A percentile compares a stretch with the other conserved stretches of the same genome.
These are phyloP conservation scores for Clarias gariepinus DNA, from an alignment of 2,113 vertebrate species.

Conservation along the genomic window DNA sequence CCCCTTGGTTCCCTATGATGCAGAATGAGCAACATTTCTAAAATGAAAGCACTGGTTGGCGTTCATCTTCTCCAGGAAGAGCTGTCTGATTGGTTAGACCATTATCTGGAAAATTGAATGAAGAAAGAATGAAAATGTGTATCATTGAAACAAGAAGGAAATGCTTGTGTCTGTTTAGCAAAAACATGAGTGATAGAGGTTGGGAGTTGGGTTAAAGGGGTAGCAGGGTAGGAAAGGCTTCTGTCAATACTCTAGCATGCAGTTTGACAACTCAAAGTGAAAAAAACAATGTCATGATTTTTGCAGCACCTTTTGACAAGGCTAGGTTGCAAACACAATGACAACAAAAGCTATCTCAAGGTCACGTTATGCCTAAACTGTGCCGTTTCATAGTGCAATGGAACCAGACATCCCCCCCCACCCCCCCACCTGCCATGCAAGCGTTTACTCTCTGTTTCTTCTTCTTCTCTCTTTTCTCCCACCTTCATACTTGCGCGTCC, in stretches of 20 bases:
- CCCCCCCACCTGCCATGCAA: conserved; percentile 67
- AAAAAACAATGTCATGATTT: conserved; percentile 79
- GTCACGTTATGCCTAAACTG: conserved; percentile 76
- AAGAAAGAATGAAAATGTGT: conserved; percentile 60
- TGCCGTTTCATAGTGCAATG: conserved; percentile 68
- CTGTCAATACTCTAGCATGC: conserved; percentile 77
- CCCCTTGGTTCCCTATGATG: neutral
- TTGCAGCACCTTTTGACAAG: conserved; percentile 56
- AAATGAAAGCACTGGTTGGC: neutral
- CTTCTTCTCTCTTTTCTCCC: conserved; percentile 63
- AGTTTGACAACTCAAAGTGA: conserved; percentile 81
- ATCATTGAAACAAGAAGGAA: conserved; percentile 43
- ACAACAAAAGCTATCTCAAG: conserved; percentile 76
- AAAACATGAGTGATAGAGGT: neutral
- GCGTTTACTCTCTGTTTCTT: conserved; percentile 57
- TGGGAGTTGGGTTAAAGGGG: conserved; percentile 14
- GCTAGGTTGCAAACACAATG: conserved; percentile 72
- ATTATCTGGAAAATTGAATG: neutral
- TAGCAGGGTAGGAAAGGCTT: conserved; percentile 63
- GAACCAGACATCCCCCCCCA: conserved; percentile 65
- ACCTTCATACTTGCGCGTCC: conserved; percentile 45
- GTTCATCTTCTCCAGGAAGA: neutral
- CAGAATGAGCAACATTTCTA: neutral
- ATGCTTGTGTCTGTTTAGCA: conserved; percentile 45
- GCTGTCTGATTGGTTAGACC: neutral